Conservation (phyloP, 64 coral and sea anemone genomes). For the Dendronephthya gigantea region DNA sequence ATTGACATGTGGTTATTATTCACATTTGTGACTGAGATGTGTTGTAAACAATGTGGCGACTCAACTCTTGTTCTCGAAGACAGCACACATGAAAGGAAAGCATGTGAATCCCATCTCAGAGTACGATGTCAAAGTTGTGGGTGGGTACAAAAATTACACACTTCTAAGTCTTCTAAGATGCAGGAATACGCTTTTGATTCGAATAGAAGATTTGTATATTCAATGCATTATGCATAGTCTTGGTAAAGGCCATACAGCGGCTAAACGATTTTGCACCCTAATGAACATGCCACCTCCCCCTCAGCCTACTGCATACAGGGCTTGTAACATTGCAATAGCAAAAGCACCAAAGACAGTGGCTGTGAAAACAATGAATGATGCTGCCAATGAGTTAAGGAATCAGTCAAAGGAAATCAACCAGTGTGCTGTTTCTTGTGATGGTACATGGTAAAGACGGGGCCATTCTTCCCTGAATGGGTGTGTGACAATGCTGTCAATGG, state of each 20-base stretch:
- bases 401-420: too few relatives aligned
- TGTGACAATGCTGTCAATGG: background rate
- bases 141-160: background rate
- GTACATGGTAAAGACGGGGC: too few relatives aligned
- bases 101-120: background rate
- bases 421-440: too few relatives aligned
- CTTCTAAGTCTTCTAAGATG: background rate
- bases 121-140: background rate
- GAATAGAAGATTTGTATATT: background rate
- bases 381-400: too few relatives aligned
- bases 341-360: background rate
- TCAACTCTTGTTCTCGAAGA: background rate
- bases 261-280: slow-evolving; percentile 22
- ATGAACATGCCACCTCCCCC: slow-evolving; percentile 13
- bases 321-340: background rate
- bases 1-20: too few relatives aligned
- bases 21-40: too few relatives aligned
- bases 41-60: background rate
- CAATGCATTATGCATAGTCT: background rate
- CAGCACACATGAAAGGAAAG: background rate
- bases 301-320: background rate
- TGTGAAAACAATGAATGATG: too few relatives aligned
- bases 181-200: background rate
- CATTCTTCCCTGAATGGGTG: too few relatives aligned
- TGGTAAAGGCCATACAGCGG: background rate